Conservation (phyloP, 2,797 vertebrate species). For the Pantherophis vulpinus region DNA sequence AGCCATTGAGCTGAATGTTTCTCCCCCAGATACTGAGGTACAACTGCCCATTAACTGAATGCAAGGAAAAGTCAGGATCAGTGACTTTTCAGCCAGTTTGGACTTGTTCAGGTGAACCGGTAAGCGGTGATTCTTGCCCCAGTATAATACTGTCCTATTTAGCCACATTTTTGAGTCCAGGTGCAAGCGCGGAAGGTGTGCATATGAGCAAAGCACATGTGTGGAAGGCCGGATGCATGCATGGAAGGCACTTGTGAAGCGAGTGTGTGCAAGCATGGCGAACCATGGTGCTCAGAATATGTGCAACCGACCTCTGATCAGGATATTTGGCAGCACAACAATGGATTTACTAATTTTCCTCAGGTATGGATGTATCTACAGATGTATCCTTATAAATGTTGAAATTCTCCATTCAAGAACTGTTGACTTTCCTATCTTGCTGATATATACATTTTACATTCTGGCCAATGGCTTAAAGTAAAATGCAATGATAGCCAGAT, state of each 20-base stretch:
- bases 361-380: neutral
- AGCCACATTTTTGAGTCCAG: no score
- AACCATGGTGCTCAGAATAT: no score
- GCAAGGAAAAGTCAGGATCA: neutral
- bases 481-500: neutral
- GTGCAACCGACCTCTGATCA: no score
- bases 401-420: neutral
- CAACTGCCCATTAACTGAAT: neutral
- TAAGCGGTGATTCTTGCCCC: no score
- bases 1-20: neutral
- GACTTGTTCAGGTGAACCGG: no score
- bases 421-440: neutral
- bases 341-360: neutral
- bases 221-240: no score
- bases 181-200: no score
- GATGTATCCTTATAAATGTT: neutral
- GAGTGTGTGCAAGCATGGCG: no score
- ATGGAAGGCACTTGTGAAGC: no score
- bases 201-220: no score
- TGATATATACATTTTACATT: neutral
- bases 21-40: neutral
- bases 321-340: neutral
- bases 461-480: neutral
- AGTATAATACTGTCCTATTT: no score
- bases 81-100: no score